Evolutionary conservation across 2,888 invertebrate genomes (phyloP).

Genomic region (Sinelater perroti): DNA sequence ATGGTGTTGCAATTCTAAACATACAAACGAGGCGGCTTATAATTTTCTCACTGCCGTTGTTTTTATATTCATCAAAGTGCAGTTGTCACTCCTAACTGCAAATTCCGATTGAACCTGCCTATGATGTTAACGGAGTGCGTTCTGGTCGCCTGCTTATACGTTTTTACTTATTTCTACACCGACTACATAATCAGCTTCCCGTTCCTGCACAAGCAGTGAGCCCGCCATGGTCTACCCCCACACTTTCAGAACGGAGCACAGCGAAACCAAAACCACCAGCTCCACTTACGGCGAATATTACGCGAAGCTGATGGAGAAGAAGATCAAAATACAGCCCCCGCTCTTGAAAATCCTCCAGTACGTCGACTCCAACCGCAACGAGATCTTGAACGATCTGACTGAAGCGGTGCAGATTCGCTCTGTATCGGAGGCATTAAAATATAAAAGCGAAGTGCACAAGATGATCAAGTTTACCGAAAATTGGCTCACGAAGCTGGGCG

Average conservation of each 20-base stretch:
- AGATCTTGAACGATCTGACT: slow-evolving; percentile 53
- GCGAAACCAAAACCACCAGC: slow-evolving; percentile 58
- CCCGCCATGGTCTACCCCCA: slow-evolving; percentile 57
- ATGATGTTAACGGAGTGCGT: slow-evolving; percentile 52
- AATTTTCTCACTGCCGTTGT: too few relatives aligned
- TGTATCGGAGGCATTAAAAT: slow-evolving; percentile 52
- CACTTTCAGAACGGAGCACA: slow-evolving; percentile 57
- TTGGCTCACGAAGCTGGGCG: slow-evolving; percentile 57
- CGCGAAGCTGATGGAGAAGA: slow-evolving; percentile 48
- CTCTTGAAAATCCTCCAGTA: slow-evolving; percentile 57
- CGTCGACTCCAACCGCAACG: slow-evolving; percentile 55
- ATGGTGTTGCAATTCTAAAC: too few relatives aligned
- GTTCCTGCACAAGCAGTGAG: slow-evolving; percentile 49
- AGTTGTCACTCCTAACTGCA: too few relatives aligned
- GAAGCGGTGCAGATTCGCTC: slow-evolving; percentile 57
- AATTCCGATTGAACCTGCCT: too few relatives aligned
- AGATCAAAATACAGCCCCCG: slow-evolving; percentile 55
- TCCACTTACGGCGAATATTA: slow-evolving; percentile 56
- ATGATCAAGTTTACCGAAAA: slow-evolving; percentile 56
- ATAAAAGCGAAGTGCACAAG: slow-evolving; percentile 51
- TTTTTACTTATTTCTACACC: slow-evolving; percentile 56
- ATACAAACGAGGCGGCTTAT: too few relatives aligned
- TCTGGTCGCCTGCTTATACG: slow-evolving; percentile 54
- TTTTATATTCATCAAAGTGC: too few relatives aligned
- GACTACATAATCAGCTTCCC: slow-evolving; percentile 56